Evolutionary conservation across 1,140 invertebrate genomes (phyloP).

Genomic region (Camponotus pennsylvanicus): DNA sequence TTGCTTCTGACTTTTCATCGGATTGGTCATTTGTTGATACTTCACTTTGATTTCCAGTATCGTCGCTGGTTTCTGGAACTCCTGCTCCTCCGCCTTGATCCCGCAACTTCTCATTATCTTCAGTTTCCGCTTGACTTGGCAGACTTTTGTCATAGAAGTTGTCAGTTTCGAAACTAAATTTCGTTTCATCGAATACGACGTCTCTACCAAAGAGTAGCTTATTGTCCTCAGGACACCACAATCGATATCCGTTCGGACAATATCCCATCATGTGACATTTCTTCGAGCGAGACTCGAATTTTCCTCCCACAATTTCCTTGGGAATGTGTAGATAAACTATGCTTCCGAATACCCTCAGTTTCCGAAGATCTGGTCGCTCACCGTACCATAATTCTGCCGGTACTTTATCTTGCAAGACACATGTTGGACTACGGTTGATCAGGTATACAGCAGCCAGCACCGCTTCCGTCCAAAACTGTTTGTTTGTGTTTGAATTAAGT

Average conservation of each 20-base stretch:
- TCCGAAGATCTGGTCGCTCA: not conserved
- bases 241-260: not conserved
- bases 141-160: not conserved
- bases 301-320: not conserved
- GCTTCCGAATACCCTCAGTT: not conserved
- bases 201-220: not conserved
- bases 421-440: not conserved
- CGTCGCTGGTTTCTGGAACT: not conserved
- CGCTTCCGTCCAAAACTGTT: constrained; percentile 17
- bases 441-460: not conserved
- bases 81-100: not conserved
- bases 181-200: not conserved
- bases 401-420: not conserved
- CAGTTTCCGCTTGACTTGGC: not conserved
- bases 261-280: not conserved
- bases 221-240: not conserved
- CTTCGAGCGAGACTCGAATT: not conserved
- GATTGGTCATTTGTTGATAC: too few relatives aligned
- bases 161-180: not conserved
- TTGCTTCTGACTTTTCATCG: too few relatives aligned
- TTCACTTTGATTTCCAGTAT: not conserved
- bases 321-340: not conserved
- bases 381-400: not conserved
- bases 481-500: not conserved
- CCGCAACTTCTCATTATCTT: not conserved